Conservation (phyloP, 1,140 invertebrate genomes). For the Camponotus pennsylvanicus region DNA sequence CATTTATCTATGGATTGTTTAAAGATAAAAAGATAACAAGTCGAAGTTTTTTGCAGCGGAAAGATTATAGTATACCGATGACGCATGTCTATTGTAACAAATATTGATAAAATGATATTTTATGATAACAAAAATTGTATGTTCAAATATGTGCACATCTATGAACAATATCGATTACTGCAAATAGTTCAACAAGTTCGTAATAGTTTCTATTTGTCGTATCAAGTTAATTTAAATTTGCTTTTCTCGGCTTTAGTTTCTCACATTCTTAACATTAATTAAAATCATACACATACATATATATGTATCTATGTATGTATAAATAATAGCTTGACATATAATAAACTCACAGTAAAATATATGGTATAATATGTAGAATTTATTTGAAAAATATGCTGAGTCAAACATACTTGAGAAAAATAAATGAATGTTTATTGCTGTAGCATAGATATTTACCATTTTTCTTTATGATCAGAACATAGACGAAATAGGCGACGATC, state of each 20-base stretch:
- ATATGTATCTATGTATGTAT: no score
- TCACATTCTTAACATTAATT: neutral
- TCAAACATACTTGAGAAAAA: neutral
- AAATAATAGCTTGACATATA: no score
- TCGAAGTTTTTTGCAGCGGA: neutral
- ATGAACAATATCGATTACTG: neutral
- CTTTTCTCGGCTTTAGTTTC: neutral
- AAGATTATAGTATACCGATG: conserved; percentile 1
- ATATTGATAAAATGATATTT: conserved; percentile 5
- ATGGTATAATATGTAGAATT: neutral
- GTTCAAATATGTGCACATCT: neutral
- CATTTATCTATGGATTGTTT: neutral
- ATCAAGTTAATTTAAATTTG: neutral
- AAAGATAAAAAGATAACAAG: conserved; percentile 42
- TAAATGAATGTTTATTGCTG: neutral
- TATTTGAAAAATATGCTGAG: neutral
- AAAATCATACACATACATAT: neutral
- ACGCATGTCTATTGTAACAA: conserved; percentile 14
- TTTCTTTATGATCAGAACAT: conserved; percentile 78
- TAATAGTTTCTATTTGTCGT: neutral
- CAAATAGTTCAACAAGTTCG: neutral
- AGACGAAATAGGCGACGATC: conserved; percentile 82
- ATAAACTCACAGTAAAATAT: neutral
- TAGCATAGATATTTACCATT: conserved; percentile 79
- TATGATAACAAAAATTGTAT: neutral